Evolutionary conservation across 92 coral and sea anemone species (phyloP), one percentile per base, ranked within the genome.

Genomic region (Heliopora coerulea): DNA sequence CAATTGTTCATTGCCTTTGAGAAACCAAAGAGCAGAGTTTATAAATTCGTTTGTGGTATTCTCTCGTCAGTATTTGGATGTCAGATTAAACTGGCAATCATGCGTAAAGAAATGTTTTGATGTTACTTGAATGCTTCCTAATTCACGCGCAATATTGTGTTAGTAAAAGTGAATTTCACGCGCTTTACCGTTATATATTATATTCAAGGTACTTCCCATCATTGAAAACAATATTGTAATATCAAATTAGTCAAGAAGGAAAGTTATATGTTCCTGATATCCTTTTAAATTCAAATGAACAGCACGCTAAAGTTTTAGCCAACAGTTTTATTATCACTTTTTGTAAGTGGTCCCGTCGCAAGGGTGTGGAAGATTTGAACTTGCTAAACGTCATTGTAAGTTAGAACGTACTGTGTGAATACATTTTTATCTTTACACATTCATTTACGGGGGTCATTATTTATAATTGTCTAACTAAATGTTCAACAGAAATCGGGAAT

Each of bases 191-290:
- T 48, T 35, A 67, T 44, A 67, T 67, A 44, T 28, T 41, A 26
- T 18, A 17, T 20, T 15, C 39, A 67, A 67, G 32, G 17, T 44
- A 29, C 15, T 29, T 0, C 48, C 24, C 3, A 48, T 8, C 54
- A 12, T 30, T 65, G 59, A 67, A 67, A 46, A 46, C 74, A 67
- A 49, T 67, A 44, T 67, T 41, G 26, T 41, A 70, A 54, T 70
- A 70, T 70, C 25, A 27, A 33, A 50, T 54, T 35, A 46, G 19
- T 48, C 77, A 70, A 58, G 77, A 54, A 70, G 30, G 63, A 30
- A 48, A 52, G 26, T 30, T 63, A 32, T 70, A 58, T 65, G 23
- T 39, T 52, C 26, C 26, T 12, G 63, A 52, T 48, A 28, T 67
- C 62, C 31, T 56, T 42, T 19, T 1, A 32, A 34, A 70, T 35